Conservation (phyloP, 2,113 vertebrate species). For the Galemys pyrenaicus region DNA sequence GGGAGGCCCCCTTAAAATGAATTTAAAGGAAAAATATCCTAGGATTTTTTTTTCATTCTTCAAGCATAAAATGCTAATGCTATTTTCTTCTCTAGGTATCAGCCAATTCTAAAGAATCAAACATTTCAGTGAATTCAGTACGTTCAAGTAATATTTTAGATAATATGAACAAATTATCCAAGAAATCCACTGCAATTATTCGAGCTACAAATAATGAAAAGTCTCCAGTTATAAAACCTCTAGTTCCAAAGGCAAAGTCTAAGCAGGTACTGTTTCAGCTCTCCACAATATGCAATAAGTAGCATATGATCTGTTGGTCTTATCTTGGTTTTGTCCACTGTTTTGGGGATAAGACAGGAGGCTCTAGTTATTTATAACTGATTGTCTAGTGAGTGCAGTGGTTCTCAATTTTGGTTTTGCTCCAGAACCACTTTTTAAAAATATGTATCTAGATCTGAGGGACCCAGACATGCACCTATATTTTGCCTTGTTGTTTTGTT, state of each 20-base stretch:
- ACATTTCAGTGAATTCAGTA: slow-evolving; percentile 70
- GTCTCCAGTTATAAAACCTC: slow-evolving; percentile 91
- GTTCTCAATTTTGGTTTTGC: background rate
- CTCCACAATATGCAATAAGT: background rate
- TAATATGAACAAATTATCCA: slow-evolving; percentile 88
- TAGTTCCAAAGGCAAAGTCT: slow-evolving; percentile 90
- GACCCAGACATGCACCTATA: background rate
- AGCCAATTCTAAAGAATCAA: slow-evolving; percentile 84
- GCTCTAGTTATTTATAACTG: background rate
- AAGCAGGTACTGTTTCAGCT: slow-evolving; percentile 87
- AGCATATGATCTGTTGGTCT: background rate
- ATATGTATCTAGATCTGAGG: no score
- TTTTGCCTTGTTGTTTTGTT: background rate
- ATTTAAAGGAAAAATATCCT: slow-evolving; percentile 50
- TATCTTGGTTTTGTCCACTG: background rate
- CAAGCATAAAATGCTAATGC: slow-evolving; percentile 49
- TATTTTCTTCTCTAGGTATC: slow-evolving; percentile 86
- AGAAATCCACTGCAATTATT: slow-evolving; percentile 81
- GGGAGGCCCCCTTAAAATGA: background rate
- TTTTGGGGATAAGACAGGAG: background rate
- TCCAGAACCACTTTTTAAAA: background rate
- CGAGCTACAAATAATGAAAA: slow-evolving; percentile 84
- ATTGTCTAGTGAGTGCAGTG: background rate
- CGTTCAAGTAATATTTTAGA: slow-evolving; percentile 91
- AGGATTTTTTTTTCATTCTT: background rate